Base-by-base conservation (phyloP, 2,888 invertebrate species). In the Rapana venosa region DNA sequence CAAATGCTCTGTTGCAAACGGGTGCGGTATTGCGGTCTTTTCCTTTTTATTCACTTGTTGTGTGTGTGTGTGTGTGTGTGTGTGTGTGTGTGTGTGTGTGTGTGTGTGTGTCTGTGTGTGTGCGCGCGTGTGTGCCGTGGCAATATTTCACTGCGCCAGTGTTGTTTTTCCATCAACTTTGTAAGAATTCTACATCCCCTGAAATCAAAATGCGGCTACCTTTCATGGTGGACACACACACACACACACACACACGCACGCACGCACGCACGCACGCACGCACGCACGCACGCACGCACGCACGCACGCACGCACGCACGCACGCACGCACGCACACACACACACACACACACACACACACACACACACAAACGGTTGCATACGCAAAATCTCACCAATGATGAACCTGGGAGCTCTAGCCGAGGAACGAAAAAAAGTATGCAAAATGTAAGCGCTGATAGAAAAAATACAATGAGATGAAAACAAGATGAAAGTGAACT, bases 261-360 rank as follows among this genome's bases (percentile, higher is more conserved):
- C 79, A 81, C 79, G 22, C 79, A 81, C 79, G 22, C 79, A 81
- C 79, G 22, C 79, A 81, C 79, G 22, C 79, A 81, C 79, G 22
- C 79, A 81, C 79, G 4, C 30, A 74, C 74, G 15, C 77, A 77
- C 77, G 17, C 77, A 77, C 77, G 4, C 77, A 77, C 77, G 30
- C 77, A 30, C 30, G 4, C 77, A 77, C 30, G 17, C 77, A 77
- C 77, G 17, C 77, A 77, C 77, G 4, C 77, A 77, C 77, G 4
- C 77, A 77, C 77, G 17, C 77, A 30, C 77, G 30, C 30, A 77
- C 30, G 30, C 77, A 77, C 77, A 30, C 77, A 77, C 77, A 30
- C 77, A 77, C 30, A 77, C 77, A 30, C 77, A 77, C 77, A 77
- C 77, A 77, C 77, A 30, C 77, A 77, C 30, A 30, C 77, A 77